Evolutionary conservation across 2,113 vertebrate genomes (phyloP).

Genomic region (Thinocorus orbignyianus): DNA sequence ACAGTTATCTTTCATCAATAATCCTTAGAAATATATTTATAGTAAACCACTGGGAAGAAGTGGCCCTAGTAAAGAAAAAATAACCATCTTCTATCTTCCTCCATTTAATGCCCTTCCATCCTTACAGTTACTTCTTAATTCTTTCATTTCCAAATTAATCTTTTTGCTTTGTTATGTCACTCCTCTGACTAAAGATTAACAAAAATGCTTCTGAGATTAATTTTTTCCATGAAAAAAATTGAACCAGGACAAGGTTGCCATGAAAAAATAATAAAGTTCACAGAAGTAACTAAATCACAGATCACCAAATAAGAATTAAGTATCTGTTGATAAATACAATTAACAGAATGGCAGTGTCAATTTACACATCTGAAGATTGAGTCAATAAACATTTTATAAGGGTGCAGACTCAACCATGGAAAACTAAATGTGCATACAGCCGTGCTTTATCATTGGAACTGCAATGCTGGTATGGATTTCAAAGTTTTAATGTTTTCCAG

Average conservation of each 20-base stretch:
- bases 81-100: not conserved
- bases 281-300: not conserved
- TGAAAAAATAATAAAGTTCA: not conserved
- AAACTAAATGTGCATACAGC: not conserved
- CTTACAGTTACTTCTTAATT: not conserved
- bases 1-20: constrained; percentile 57
- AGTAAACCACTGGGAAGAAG: not conserved
- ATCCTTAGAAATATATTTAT: not conserved
- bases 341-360: not conserved
- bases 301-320: not conserved
- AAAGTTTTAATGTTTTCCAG: not conserved
- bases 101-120: not conserved
- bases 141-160: not conserved
- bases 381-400: not conserved
- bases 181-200: not conserved
- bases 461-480: not conserved
- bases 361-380: not conserved
- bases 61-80: not conserved
- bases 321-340: not conserved
- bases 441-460: not conserved
- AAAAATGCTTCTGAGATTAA: not conserved
- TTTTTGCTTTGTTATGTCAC: not conserved
- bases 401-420: not conserved
- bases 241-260: not conserved
- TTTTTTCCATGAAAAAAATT: not conserved